These are phyloP conservation scores for Cyprinella venusta DNA, from an alignment of 2,797 vertebrate genomes.

Conservation along the genomic window DNA sequence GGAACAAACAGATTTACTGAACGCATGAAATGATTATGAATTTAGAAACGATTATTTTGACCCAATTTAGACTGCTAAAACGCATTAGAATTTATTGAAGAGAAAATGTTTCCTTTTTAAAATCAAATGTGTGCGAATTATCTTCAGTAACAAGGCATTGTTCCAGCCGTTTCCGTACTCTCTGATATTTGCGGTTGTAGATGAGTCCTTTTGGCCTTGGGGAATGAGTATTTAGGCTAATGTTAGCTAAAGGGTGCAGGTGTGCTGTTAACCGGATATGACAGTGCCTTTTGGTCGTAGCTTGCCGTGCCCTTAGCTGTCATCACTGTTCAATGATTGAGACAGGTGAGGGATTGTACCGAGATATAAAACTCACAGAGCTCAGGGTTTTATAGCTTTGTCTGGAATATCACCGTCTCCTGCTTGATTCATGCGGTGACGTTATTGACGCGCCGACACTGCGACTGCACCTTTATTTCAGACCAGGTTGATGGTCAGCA, in stretches of 20 bases:
- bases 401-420: constrained; percentile 52
- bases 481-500: background rate
- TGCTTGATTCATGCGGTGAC: constrained; percentile 43
- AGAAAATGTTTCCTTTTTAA: too few species aligned
- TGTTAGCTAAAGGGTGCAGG: constrained; percentile 70
- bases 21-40: background rate
- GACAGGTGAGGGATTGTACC: constrained; percentile 79
- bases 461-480: background rate
- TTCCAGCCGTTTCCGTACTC: constrained; percentile 20
- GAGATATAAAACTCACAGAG: constrained; percentile 55
- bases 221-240: constrained; percentile 64
- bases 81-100: too few species aligned
- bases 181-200: constrained; percentile 51
- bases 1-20: background rate
- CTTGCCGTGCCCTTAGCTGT: constrained; percentile 70
- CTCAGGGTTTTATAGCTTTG: constrained; percentile 66
- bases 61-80: background rate
- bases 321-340: constrained; percentile 72
- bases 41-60: too few species aligned
- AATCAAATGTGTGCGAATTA: background rate
- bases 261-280: constrained; percentile 66
- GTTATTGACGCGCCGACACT: background rate
- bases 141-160: background rate
- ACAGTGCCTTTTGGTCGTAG: constrained; percentile 64
- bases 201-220: constrained; percentile 53